Conservation (phyloP, 1,140 invertebrate genomes). For the Tenebrio molitor region DNA sequence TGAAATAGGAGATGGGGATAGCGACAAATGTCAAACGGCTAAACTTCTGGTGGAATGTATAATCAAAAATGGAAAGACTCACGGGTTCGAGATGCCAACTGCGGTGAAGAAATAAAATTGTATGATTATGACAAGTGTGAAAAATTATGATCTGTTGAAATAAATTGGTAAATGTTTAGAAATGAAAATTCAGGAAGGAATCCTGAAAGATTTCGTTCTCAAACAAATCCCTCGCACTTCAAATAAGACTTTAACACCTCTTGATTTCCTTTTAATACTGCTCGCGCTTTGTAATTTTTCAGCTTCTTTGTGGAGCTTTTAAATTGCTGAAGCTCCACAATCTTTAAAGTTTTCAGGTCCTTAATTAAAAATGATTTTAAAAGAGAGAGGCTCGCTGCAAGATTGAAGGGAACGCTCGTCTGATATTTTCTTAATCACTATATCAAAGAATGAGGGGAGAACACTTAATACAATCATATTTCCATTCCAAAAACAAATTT, state of each 20-base stretch:
- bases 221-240: conserved; percentile 44
- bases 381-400: neutral
- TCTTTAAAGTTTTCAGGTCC: conserved; percentile 40
- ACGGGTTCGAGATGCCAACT: conserved; percentile 35
- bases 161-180: neutral
- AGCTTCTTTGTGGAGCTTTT: conserved; percentile 47
- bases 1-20: conserved; percentile 47
- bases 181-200: neutral
- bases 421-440: conserved; percentile 33
- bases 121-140: conserved; percentile 11
- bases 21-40: conserved; percentile 52
- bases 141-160: conserved; percentile 3
- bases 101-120: neutral
- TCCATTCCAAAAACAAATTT: conserved; percentile 21
- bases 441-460: conserved; percentile 28
- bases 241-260: conserved; percentile 49
- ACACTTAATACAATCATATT: conserved; percentile 33
- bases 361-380: conserved; percentile 53
- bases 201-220: conserved; percentile 30
- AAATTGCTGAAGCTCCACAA: conserved; percentile 20
- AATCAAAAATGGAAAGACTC: conserved; percentile 52
- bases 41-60: conserved; percentile 57
- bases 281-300: conserved; percentile 55
- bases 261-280: conserved; percentile 53
- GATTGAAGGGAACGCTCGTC: conserved; percentile 9